phyloP scores from a whole-genome alignment of 64 coral and sea anemone species.

The Dendronephthya gigantea region DNA sequence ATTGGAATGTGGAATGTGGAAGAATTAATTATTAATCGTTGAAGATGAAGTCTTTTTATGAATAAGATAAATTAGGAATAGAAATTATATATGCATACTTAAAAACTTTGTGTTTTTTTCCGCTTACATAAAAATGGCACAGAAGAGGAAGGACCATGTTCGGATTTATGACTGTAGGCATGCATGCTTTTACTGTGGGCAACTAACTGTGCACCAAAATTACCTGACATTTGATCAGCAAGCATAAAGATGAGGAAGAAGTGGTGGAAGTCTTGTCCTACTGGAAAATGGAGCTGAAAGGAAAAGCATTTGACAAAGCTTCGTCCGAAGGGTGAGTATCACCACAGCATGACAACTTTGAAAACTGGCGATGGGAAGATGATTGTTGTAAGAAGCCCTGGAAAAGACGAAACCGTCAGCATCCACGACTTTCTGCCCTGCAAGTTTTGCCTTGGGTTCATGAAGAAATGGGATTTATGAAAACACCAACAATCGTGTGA shows the following conservation, averaged over 20 bases:
- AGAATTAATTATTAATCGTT: too few relatives aligned
- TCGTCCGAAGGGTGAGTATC: slow-evolving; percentile 29
- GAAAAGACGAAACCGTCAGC: background rate
- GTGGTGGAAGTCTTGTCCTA: slow-evolving; percentile 33
- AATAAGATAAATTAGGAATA: too few relatives aligned
- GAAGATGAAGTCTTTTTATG: too few relatives aligned
- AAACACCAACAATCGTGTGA: slow-evolving; percentile 26
- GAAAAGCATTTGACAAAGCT: slow-evolving; percentile 36
- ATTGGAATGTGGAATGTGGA: too few relatives aligned
- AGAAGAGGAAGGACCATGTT: background rate
- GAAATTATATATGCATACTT: too few relatives aligned
- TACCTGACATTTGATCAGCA: slow-evolving; percentile 28
- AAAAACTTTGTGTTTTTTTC: too few relatives aligned
- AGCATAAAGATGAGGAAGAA: slow-evolving; percentile 27
- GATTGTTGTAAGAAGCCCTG: slow-evolving; percentile 29
- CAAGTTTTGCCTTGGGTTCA: slow-evolving; percentile 28
- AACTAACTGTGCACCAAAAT: slow-evolving; percentile 17
- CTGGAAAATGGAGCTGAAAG: slow-evolving; percentile 6
- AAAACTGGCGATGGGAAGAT: slow-evolving; percentile 23
- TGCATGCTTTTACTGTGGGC: slow-evolving; percentile 34
- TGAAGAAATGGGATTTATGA: slow-evolving; percentile 22
- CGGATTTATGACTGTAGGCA: slow-evolving; percentile 35
- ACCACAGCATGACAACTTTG: slow-evolving; percentile 40
- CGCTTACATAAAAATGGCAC: background rate
- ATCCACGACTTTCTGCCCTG: slow-evolving; percentile 37